phyloP scores from a whole-genome alignment of 1,140 invertebrate species.

The Drosophila ohnishii region DNA sequence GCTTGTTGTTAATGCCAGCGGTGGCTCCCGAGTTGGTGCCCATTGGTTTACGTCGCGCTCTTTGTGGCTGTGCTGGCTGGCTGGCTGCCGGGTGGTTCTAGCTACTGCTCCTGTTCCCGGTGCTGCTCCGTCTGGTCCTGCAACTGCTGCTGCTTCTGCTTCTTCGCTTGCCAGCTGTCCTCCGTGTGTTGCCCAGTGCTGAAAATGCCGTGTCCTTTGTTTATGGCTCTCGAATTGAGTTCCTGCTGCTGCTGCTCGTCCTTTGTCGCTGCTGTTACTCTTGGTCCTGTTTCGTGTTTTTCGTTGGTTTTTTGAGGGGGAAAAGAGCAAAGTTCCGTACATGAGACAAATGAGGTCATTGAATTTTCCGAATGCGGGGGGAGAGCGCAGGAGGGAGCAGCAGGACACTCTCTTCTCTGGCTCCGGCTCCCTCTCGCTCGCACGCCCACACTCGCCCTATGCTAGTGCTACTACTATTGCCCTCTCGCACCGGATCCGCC shows the following conservation, averaged over 20 bases:
- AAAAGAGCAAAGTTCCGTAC: conserved; percentile 63
- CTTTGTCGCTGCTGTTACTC: conserved; percentile 48
- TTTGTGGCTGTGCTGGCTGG: conserved; percentile 34
- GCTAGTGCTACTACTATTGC: conserved; percentile 41
- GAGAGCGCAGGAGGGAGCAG: conserved; percentile 12
- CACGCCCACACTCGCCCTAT: conserved; percentile 35
- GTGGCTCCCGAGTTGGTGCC: conserved; percentile 83
- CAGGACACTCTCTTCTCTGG: conserved; percentile 55
- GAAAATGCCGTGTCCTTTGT: conserved; percentile 27
- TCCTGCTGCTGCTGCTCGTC: conserved; percentile 29
- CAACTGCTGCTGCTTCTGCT: conserved; percentile 31
- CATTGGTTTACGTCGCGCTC: conserved; percentile 71
- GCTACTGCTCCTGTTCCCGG: conserved; percentile 39
- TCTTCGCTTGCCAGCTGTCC: conserved; percentile 41
- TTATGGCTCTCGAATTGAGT: conserved; percentile 23
- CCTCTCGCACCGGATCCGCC: conserved; percentile 10
- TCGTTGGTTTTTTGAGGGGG: conserved; percentile 18
- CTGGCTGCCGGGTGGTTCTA: conserved; percentile 22
- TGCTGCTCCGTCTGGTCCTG: conserved; percentile 26
- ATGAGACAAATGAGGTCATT: conserved; percentile 80
- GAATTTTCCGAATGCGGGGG: conserved; percentile 63
- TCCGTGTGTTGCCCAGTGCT: conserved; percentile 27
- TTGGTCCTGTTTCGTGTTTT: conserved; percentile 49
- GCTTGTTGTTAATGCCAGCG: conserved; percentile 82
- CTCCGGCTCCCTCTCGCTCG: conserved; percentile 17